Evolutionary conservation across 1,140 invertebrate species (phyloP).

Genomic region (Drosophila lacertosa): DNA sequence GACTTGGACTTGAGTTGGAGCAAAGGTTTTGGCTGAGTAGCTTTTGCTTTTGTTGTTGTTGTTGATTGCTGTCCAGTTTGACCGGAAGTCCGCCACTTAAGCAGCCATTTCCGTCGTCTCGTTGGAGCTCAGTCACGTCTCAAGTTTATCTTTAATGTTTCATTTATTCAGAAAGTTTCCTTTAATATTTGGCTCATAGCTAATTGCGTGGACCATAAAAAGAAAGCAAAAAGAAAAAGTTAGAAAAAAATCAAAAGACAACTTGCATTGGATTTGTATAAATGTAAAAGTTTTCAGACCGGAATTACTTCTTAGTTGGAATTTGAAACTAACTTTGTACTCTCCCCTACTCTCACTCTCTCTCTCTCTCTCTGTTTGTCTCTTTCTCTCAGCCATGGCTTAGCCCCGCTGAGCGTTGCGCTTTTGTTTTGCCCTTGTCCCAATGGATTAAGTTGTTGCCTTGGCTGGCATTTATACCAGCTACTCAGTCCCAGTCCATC

Average conservation of each 20-base stretch:
- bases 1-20: not conserved
- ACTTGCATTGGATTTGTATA: slow-evolving; percentile 51
- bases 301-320: slow-evolving; percentile 67
- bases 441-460: slow-evolving; percentile 69
- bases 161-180: slow-evolving; percentile 36
- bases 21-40: not conserved
- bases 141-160: slow-evolving; percentile 37
- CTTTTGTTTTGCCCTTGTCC: slow-evolving; percentile 36
- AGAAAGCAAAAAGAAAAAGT: slow-evolving; percentile 2
- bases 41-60: slow-evolving; percentile 9
- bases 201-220: slow-evolving; percentile 62
- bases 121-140: slow-evolving; percentile 41
- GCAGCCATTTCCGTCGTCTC: slow-evolving; percentile 71
- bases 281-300: slow-evolving; percentile 56
- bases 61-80: slow-evolving; percentile 47
- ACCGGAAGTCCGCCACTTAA: slow-evolving; percentile 75
- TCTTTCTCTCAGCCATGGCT: not conserved
- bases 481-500: slow-evolving; percentile 42
- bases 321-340: slow-evolving; percentile 67
- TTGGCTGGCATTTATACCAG: slow-evolving; percentile 64
- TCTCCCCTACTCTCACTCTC: not conserved
- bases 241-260: slow-evolving; percentile 7
- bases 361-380: too few species aligned
- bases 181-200: slow-evolving; percentile 55
- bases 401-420: not conserved